Evolutionary conservation across 2,113 vertebrate species (phyloP), one percentile per base, ranked within the genome.

Genomic region (Ctenodactylus gundi): DNA sequence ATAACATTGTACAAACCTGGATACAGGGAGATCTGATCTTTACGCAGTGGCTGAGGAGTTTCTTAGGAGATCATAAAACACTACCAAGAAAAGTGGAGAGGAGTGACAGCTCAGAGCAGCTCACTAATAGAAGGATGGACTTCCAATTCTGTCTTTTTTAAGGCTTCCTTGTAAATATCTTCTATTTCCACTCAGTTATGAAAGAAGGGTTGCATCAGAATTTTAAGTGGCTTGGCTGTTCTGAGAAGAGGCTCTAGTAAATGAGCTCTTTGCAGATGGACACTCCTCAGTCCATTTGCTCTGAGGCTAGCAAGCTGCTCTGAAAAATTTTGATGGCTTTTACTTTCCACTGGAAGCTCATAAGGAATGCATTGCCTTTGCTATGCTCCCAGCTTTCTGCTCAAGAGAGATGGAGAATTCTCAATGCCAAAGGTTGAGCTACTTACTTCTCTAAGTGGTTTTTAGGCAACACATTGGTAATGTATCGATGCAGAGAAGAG

Each of bases 371-470:
- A 76, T 67, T 44, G 41, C 44, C 13, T 73, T 93, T 93, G 39
- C 68, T 65, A 18, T 27, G 31, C 8, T 51, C 60, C 36, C 53
- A 68, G 58, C n/a, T 83, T 68, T 46, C 86, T 44, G 9, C 72
- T 82, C 64, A 64, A 70, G 78, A 51, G 68, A 92, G 20, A 67
- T n/a, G 10, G 81, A 83, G 62, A 88, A 70, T 64, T 81, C 88
- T 83, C 60, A 78, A 55, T 62, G 85, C 84, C 64, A 92, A 72
- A 67, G 31, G 53, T 49, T 84, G 86, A 97, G 55, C 83, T 82
- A 41, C 39, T 89, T 72, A 31, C 84, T 94, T 95, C 27, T 88
- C 46, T 65, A 86, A 58, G 53, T 94, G 34, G 0, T 93, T 95
- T 95, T 49, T 78, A 91, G 31, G 80, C 23, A 82, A 72, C 25